A percentile compares a stretch with the other conserved stretches of the same genome.
These are phyloP conservation scores for Heptranchias perlo DNA, from an alignment of 2,113 vertebrate species.

Conservation along the genomic window DNA sequence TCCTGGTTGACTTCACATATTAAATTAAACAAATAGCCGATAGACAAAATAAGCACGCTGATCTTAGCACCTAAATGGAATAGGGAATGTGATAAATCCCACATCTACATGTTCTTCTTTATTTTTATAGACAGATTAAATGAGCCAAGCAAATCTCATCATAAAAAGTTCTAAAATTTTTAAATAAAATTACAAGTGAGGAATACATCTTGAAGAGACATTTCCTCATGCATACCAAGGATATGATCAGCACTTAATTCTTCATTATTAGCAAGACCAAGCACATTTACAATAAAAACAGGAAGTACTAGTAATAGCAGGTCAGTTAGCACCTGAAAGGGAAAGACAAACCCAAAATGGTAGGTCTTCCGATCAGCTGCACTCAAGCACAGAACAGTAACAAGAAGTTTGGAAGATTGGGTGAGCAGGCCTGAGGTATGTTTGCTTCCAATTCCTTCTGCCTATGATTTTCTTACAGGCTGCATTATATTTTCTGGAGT, in stretches of 20 bases:
- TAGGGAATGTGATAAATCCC: neutral
- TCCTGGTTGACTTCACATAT: neutral
- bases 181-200: neutral
- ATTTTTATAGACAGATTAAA: neutral
- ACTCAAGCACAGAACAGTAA: neutral
- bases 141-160: neutral
- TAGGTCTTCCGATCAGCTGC: neutral
- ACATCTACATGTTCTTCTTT: neutral
- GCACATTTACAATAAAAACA: neutral
- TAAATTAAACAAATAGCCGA: neutral
- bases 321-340: neutral
- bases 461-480: neutral
- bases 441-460: neutral
- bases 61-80: neutral
- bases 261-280: neutral
- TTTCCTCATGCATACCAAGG: neutral
- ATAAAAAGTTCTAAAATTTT: neutral
- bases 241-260: neutral
- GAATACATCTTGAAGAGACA: neutral
- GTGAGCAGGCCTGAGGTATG: neutral
- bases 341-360: neutral
- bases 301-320: neutral
- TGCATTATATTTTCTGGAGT: neutral
- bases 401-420: neutral
- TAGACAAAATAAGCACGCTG: neutral